A percentile compares a stretch with the other conserved stretches of the same genome.
Evolutionary conservation across 2,113 vertebrate species (phyloP).

Genomic region (Uria lomvia): DNA sequence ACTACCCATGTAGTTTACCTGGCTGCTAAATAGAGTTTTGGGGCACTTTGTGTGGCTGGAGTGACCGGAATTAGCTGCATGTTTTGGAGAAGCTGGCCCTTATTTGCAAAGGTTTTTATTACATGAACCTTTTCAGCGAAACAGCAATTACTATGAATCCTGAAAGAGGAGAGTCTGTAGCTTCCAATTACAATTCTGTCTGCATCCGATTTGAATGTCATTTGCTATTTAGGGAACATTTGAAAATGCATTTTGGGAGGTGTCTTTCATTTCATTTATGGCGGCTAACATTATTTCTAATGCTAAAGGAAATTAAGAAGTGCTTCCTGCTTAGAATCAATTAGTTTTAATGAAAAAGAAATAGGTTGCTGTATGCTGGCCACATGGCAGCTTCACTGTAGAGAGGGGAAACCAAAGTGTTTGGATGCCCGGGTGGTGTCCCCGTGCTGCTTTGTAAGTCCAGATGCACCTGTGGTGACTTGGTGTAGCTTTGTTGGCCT

Average conservation of each 20-base stretch:
- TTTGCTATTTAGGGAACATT: conserved; percentile 13
- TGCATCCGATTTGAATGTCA: not conserved
- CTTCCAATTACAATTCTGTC: not conserved
- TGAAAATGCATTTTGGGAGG: conserved; percentile 16
- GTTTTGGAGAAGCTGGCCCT: not conserved
- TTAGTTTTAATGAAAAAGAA: not conserved
- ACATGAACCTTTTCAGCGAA: not conserved
- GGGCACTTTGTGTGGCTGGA: not conserved
- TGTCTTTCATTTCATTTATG: conserved; percentile 6
- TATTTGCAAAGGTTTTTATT: not conserved
- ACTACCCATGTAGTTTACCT: not conserved
- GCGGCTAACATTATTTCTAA: not conserved
- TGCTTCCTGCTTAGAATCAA: conserved; percentile 12
- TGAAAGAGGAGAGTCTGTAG: conserved; percentile 2
- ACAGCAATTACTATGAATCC: not conserved
- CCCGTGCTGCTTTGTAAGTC: not conserved
- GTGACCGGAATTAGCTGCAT: not conserved
- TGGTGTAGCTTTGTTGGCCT: not conserved
- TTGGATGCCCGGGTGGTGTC: not conserved
- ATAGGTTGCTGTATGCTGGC: not conserved
- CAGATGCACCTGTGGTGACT: not conserved
- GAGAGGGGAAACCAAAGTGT: not conserved
- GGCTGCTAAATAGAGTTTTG: not conserved
- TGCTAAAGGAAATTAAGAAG: conserved; percentile 35
- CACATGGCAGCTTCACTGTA: not conserved